Evolutionary conservation across 1,140 invertebrate species (phyloP).

Genomic region (Anagrus nilaparvatae): DNA sequence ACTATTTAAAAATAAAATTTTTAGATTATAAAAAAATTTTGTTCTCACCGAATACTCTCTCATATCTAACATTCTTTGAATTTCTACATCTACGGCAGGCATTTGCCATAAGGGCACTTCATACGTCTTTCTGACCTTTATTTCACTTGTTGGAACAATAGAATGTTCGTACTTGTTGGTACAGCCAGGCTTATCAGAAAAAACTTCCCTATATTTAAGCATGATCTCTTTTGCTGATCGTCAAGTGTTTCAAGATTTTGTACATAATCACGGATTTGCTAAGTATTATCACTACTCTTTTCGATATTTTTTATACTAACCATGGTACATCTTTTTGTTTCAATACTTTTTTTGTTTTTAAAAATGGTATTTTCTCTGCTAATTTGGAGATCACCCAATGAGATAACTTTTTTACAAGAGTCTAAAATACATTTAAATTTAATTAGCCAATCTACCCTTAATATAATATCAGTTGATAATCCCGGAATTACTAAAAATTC

Average conservation of each 20-base stretch:
- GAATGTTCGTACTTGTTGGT: background rate
- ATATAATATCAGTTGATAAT: slow-evolving; percentile 12
- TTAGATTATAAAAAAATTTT: too few species aligned
- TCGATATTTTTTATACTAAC: background rate
- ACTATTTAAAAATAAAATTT: too few species aligned
- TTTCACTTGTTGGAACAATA: too few species aligned
- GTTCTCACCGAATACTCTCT: too few species aligned
- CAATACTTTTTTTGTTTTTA: background rate
- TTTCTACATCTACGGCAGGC: slow-evolving; percentile 2
- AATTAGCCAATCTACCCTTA: slow-evolving; percentile 18
- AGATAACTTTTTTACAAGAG: slow-evolving; percentile 2
- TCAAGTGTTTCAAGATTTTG: background rate
- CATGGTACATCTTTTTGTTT: slow-evolving; percentile 1
- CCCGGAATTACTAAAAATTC: slow-evolving; percentile 13
- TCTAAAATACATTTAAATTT: slow-evolving; percentile 10
- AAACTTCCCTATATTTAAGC: slow-evolving; percentile 12
- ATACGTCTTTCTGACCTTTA: slow-evolving; percentile 8
- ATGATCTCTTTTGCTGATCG: slow-evolving; percentile 7
- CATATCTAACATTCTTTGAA: slow-evolving; percentile 13
- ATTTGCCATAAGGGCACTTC: slow-evolving; percentile 14
- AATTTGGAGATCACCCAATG: background rate
- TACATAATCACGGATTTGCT: background rate
- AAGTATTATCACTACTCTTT: background rate
- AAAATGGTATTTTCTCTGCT: background rate
- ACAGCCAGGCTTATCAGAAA: slow-evolving; percentile 10